phyloP scores from a whole-genome alignment of 2,888 invertebrate species.

The Rutpela maculata region DNA sequence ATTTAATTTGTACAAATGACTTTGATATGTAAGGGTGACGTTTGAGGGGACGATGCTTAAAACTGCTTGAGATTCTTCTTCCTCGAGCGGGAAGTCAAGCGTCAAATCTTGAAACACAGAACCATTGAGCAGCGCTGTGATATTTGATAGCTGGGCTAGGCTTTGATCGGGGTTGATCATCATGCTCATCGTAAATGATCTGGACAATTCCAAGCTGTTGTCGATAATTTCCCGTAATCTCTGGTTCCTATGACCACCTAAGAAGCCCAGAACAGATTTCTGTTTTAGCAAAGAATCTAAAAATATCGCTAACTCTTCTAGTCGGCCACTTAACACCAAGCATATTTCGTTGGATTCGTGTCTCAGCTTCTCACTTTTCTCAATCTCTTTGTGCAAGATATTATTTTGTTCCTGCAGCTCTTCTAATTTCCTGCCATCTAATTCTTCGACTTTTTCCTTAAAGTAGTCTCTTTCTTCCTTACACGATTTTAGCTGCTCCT shows the following conservation, averaged over 20 bases:
- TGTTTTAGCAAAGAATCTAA: constrained; percentile 80
- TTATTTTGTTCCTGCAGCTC: constrained; percentile 58
- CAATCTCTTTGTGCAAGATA: constrained; percentile 66
- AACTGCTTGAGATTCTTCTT: constrained; percentile 57
- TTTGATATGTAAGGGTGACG: constrained; percentile 68
- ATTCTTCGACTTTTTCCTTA: constrained; percentile 64
- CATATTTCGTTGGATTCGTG: constrained; percentile 73
- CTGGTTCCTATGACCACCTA: constrained; percentile 75
- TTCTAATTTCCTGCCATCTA: constrained; percentile 58
- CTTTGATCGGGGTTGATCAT: constrained; percentile 74
- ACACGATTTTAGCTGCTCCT: constrained; percentile 63
- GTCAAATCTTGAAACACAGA: constrained; percentile 63
- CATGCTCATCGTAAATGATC: constrained; percentile 73
- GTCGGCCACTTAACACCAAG: constrained; percentile 76
- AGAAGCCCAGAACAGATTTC: constrained; percentile 77
- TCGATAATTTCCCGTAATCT: constrained; percentile 77
- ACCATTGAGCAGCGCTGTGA: constrained; percentile 73
- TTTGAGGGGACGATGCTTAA: constrained; percentile 67
- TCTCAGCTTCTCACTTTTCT: constrained; percentile 70
- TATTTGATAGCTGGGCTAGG: constrained; percentile 74
- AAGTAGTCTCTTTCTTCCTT: constrained; percentile 67
- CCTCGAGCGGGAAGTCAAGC: constrained; percentile 48
- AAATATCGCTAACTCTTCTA: constrained; percentile 82
- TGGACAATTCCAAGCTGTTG: constrained; percentile 76
- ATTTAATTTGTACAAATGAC: constrained; percentile 64